A percentile compares a stretch with the other conserved stretches of the same genome.
Conservation (phyloP, 2,888 invertebrate genomes). For the Cosmorhoe ocellata region DNA sequence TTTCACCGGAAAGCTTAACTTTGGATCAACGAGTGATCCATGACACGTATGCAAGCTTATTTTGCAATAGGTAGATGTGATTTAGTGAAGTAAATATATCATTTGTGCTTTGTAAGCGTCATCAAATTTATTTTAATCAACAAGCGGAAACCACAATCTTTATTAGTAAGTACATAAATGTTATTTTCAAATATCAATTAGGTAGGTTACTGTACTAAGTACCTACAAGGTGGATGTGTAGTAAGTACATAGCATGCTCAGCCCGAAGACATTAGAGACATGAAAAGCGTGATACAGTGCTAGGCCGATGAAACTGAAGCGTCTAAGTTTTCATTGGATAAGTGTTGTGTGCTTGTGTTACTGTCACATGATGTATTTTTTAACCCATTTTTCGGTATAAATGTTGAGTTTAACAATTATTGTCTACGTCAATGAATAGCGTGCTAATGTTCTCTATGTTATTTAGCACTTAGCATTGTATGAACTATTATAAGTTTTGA, state of each 20-base stretch:
- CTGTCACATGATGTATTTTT: conserved; percentile 21
- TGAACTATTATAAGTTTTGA: neutral
- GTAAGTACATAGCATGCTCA: conserved; percentile 49
- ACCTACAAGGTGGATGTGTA: conserved; percentile 14
- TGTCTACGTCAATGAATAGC: neutral
- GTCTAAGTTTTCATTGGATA: conserved; percentile 16
- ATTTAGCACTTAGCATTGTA: too few species aligned
- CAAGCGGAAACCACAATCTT: too few species aligned
- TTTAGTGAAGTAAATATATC: too few species aligned
- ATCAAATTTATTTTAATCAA: too few species aligned
- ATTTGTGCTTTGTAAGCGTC: too few species aligned
- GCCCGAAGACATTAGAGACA: conserved; percentile 48
- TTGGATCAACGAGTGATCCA: too few species aligned
- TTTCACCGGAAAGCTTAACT: neutral
- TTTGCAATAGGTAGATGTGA: too few species aligned
- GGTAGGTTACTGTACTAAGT: neutral
- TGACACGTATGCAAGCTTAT: too few species aligned
- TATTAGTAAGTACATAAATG: too few species aligned
- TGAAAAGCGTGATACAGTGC: conserved; percentile 59
- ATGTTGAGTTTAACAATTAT: neutral
- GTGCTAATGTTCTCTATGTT: neutral
- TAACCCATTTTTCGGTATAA: neutral
- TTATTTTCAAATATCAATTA: too few species aligned
- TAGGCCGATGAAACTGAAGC: conserved; percentile 58
- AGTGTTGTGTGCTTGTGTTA: conserved; percentile 13